Evolutionary conservation across 2,797 vertebrate genomes (phyloP), one percentile per base, ranked within the genome.

Genomic region (Anabacerthia variegaticeps): DNA sequence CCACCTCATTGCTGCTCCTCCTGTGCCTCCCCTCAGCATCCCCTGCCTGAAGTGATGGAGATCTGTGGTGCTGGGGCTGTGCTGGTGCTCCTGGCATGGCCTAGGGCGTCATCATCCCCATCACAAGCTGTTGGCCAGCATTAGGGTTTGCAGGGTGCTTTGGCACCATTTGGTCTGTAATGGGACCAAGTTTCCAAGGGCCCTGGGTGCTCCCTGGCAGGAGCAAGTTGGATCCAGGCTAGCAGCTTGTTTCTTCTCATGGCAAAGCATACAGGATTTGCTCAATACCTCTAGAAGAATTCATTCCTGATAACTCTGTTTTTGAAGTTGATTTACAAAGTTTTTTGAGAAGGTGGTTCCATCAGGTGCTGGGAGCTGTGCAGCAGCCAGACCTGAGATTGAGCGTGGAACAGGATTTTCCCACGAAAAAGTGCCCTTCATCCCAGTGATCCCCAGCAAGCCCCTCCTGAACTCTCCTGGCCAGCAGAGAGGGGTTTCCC

Each of bases 11-110:
- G 36, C 56, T 75, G 46, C 62, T 92, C 52, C 43, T 89, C 41
- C 44, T 19, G 37, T 75, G 55, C 71, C 62, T 91, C 26, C 41
- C 63, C 39, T 0, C 4, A 80, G 68, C 65, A 59, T 79, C 36
- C 79, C 85, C 59, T 71, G 66, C 96, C 89, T 92, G 82, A 95
- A 96, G 94, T 3, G 20, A 67, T 32, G 59, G 89, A 96, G 91
- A 93, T 94, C 76, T 7, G 0, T 4, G 20, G 16, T 65, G 44
- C 85, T 51, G 54, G 52, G 54, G 59, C 67, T 4, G 1, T 65
- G 24, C 63, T 4, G 6, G 37, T 49, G 30, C 54, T 76, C 52
- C 32, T 0, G 0, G 41, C 12, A 4, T 2, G n/a, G 55, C 36
- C 28, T 52, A 3, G 3, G 7, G 44, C 67, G 9, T 27, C 17